Conservation (phyloP, 2,797 vertebrate genomes). For the Mastacembelus armatus region DNA sequence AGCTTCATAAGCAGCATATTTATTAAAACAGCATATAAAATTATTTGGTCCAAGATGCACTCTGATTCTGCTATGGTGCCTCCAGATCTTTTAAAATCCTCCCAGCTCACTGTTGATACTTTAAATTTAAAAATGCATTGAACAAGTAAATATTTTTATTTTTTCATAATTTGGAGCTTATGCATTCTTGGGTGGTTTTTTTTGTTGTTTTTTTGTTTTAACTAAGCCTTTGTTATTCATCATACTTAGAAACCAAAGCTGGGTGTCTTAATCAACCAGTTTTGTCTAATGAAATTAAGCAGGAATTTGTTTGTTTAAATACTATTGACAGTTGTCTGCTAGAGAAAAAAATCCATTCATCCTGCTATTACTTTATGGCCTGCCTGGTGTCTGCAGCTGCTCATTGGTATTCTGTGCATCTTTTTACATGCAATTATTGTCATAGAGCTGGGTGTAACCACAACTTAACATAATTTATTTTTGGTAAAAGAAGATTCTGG, state of each 20-base stretch:
- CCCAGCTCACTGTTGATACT: too few relatives aligned
- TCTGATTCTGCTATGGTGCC: neutral
- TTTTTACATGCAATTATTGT: constrained; percentile 28
- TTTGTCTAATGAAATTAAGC: constrained; percentile 8
- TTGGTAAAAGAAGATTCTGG: constrained; percentile 1
- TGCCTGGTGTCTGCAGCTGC: constrained; percentile 33
- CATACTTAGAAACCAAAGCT: constrained; percentile 4
- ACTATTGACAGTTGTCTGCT: constrained; percentile 16
- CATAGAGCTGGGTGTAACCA: constrained; percentile 4
- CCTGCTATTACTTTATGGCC: constrained; percentile 28
- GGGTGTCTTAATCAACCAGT: constrained; percentile 17
- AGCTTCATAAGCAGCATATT: neutral
- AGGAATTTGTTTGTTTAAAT: constrained; percentile 15
- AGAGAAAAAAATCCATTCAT: constrained; percentile 8
- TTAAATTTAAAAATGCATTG: too few relatives aligned
- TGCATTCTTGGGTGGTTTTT: neutral
- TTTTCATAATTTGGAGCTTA: constrained; percentile 1
- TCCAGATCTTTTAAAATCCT: neutral
- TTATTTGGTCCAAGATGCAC: neutral
- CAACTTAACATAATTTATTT: neutral
- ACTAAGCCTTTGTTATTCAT: neutral
- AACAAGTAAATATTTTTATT: too few relatives aligned
- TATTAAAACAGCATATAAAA: neutral
- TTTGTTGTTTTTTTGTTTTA: too few relatives aligned
- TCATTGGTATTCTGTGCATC: constrained; percentile 31